These are phyloP conservation scores for Syrphus vitripennis DNA, from an alignment of 2,888 invertebrate genomes.

Conservation along the genomic window DNA sequence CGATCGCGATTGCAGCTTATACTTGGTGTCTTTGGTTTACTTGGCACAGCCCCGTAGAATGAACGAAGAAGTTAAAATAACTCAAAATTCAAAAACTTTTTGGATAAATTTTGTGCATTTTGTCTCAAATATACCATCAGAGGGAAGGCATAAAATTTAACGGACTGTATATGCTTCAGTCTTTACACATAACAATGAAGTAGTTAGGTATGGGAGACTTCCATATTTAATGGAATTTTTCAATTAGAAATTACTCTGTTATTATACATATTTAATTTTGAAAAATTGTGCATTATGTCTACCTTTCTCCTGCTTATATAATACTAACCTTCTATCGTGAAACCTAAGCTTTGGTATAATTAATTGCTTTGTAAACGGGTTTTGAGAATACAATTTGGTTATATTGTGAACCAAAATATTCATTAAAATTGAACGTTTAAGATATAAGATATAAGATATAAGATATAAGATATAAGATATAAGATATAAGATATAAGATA, in stretches of 20 bases:
- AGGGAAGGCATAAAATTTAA: conserved; percentile 24
- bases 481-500: no score
- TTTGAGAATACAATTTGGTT: no score
- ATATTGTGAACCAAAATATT: no score
- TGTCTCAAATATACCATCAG: neutral
- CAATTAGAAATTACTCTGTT: conserved; percentile 40
- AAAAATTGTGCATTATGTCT: neutral
- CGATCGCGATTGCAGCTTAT: conserved; percentile 2
- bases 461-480: no score
- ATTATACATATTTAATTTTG: neutral
- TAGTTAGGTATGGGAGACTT: no score
- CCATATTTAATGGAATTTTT: conserved; percentile 46
- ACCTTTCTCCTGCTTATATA: no score
- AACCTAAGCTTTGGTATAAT: no score
- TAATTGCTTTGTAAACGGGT: no score
- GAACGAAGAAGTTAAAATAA: conserved; percentile 37
- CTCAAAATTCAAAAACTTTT: conserved; percentile 42
- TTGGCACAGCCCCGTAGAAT: conserved; percentile 22
- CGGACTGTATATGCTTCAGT: conserved; percentile 32
- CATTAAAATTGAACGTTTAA: no score
- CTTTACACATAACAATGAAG: conserved; percentile 21
- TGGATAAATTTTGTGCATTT: conserved; percentile 56
- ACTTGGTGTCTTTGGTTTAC: conserved; percentile 42
- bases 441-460: no score
- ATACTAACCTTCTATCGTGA: no score